Percentiles rank a stretch among this genome's conserved stretches.
Conservation (phyloP, 2,113 vertebrate species). For the Paratilapia polleni region DNA sequence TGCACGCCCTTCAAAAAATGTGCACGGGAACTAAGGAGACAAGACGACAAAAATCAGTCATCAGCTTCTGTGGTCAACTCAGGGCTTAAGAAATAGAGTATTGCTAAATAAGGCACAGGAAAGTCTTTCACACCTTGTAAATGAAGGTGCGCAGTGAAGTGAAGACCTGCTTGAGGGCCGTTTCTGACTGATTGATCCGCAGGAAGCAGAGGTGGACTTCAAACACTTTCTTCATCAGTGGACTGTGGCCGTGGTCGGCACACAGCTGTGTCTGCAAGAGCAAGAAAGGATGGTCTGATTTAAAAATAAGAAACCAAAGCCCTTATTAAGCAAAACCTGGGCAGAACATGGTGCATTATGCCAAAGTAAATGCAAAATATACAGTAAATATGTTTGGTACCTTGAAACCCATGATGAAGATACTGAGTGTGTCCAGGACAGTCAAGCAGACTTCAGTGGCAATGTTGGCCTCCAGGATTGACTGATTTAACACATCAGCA, state of each 20-base stretch:
- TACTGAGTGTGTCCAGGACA: constrained; percentile 92
- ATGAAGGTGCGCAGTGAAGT: constrained; percentile 92
- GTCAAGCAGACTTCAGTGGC: constrained; percentile 98
- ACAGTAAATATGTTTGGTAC: constrained; percentile 73
- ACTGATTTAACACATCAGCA: constrained; percentile 94
- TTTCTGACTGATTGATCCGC: constrained; percentile 97
- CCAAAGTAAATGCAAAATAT: background rate
- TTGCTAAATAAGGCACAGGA: fast-evolving
- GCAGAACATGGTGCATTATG: background rate
- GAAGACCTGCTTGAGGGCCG: constrained; percentile 94
- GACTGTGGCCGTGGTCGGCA: constrained; percentile 93
- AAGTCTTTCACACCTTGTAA: constrained; percentile 87
- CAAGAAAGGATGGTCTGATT: background rate
- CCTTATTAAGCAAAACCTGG: background rate
- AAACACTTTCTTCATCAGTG: constrained; percentile 98
- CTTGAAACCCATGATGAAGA: constrained; percentile 98
- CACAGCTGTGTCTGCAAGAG: constrained; percentile 90
- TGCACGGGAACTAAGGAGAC: constrained; percentile 89
- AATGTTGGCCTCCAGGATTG: constrained; percentile 93
- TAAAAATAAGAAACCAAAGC: background rate
- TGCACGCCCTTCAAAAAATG: constrained; percentile 95
- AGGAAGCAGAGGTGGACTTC: constrained; percentile 97
- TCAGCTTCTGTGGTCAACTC: background rate
- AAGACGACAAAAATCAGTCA: background rate
- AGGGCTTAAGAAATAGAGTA: background rate